Percentiles rank a stretch among this genome's conserved stretches.
Evolutionary conservation across 2,888 invertebrate genomes (phyloP).

Genomic region (Clanis bilineata): DNA sequence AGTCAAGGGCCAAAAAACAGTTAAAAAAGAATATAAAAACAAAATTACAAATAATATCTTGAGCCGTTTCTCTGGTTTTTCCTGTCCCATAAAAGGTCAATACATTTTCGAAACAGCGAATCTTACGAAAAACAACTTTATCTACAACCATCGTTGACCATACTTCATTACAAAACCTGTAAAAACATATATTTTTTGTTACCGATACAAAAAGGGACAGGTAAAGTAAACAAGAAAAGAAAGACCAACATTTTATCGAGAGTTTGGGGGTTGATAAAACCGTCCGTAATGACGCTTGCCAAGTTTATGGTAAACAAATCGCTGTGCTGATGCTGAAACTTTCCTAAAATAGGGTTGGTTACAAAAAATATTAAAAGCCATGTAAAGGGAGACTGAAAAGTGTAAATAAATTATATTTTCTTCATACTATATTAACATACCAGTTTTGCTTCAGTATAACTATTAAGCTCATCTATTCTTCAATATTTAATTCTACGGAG

Average conservation of each 20-base stretch:
- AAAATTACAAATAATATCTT: no score
- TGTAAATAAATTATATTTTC: no score
- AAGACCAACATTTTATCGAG: constrained; percentile 46
- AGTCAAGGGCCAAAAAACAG: no score
- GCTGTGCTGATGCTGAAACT: constrained; percentile 41
- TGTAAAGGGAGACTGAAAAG: neutral
- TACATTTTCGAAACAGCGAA: neutral
- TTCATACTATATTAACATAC: no score
- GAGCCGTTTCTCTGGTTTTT: no score
- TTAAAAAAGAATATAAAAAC: no score
- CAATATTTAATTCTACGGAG: no score
- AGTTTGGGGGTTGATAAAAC: constrained; percentile 74
- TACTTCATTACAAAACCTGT: neutral
- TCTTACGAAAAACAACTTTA: neutral
- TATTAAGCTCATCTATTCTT: no score
- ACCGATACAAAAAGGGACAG: constrained; percentile 8
- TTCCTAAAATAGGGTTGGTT: constrained; percentile 18
- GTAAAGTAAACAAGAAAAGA: constrained; percentile 6
- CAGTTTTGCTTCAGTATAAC: no score
- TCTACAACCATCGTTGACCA: neutral
- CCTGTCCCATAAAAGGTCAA: no score
- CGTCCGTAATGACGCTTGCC: constrained; percentile 63
- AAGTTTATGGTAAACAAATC: constrained; percentile 69
- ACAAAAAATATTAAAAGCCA: neutral
- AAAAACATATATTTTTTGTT: neutral